A percentile compares a stretch with the other conserved stretches of the same genome.
Evolutionary conservation across 2,888 invertebrate species (phyloP).

Genomic region (Campaea margaritaria): DNA sequence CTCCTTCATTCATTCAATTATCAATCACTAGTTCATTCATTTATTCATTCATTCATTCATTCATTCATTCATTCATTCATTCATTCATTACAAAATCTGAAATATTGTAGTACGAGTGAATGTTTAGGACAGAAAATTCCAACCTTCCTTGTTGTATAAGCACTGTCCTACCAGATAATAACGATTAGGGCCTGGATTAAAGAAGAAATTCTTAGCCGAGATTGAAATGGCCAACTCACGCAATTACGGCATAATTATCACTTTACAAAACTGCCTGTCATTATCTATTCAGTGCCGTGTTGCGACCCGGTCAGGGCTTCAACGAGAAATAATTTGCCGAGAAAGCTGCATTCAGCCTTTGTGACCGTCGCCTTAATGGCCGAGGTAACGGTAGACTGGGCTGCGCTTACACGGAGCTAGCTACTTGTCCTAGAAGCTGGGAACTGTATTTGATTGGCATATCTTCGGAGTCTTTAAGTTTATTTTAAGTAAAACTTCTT

Average conservation of each 20-base stretch:
- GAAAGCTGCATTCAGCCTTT: conserved; percentile 23
- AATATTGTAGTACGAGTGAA: too few relatives aligned
- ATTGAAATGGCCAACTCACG: conserved; percentile 16
- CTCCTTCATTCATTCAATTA: too few relatives aligned
- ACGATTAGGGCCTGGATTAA: background rate
- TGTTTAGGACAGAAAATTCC: too few relatives aligned
- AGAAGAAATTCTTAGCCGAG: background rate
- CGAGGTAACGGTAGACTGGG: conserved; percentile 9
- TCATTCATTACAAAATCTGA: too few relatives aligned
- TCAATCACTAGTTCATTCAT: too few relatives aligned
- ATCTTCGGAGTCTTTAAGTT: too few relatives aligned
- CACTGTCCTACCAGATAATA: background rate
- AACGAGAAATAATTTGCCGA: conserved; percentile 27
- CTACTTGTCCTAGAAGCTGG: too few relatives aligned
- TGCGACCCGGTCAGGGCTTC: conserved; percentile 16
- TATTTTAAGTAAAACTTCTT: too few relatives aligned
- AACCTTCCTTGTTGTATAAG: too few relatives aligned
- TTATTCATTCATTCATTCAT: too few relatives aligned
- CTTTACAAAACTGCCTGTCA: conserved; percentile 14
- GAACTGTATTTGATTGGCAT: too few relatives aligned
- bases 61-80: too few relatives aligned
- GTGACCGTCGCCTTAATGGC: conserved; percentile 26
- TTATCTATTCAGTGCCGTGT: conserved; percentile 11
- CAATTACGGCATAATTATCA: conserved; percentile 21
- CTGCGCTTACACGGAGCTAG: background rate